Percentiles rank a stretch among this genome's conserved stretches.
phyloP scores from a whole-genome alignment of 1,140 invertebrate species.

The Drosophila simulans region DNA sequence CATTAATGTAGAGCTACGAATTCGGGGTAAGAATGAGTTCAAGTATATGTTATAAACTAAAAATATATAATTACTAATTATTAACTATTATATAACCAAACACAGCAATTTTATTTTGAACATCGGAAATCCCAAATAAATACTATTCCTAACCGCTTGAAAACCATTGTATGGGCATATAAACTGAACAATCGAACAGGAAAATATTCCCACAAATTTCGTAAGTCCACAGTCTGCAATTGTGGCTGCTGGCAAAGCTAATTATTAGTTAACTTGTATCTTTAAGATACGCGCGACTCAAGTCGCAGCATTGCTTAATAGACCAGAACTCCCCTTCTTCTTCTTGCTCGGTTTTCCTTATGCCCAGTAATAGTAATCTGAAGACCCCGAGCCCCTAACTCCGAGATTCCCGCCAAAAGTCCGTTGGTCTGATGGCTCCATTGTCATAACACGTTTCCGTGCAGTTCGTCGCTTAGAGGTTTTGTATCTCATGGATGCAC shows the following conservation, averaged over 20 bases:
- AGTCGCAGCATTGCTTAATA: slow-evolving; percentile 76
- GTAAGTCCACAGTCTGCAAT: slow-evolving; percentile 68
- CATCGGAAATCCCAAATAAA: too few species aligned
- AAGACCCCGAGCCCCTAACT: neutral
- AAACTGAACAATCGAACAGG: slow-evolving; percentile 72
- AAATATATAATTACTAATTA: too few species aligned
- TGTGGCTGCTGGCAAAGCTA: slow-evolving; percentile 63
- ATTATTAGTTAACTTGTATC: slow-evolving; percentile 83
- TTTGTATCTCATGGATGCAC: slow-evolving; percentile 67
- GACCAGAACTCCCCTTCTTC: slow-evolving; percentile 60
- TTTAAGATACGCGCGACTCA: slow-evolving; percentile 67
- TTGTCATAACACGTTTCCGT: slow-evolving; percentile 78
- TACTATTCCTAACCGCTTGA: neutral
- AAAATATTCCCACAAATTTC: slow-evolving; percentile 78
- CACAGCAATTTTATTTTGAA: neutral
- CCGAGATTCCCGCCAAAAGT: slow-evolving; percentile 5
- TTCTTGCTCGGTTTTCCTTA: neutral
- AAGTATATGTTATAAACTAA: neutral
- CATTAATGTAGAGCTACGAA: neutral
- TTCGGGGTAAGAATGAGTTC: neutral
- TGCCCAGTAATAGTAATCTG: slow-evolving; percentile 18
- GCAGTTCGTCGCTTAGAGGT: slow-evolving; percentile 33
- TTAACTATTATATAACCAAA: too few species aligned
- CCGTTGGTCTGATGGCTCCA: slow-evolving; percentile 40
- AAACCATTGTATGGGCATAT: slow-evolving; percentile 16